Percentiles rank a stretch among this genome's conserved stretches.
Conservation (phyloP, 1,140 invertebrate species). For the Centruroides sculpturatus region DNA sequence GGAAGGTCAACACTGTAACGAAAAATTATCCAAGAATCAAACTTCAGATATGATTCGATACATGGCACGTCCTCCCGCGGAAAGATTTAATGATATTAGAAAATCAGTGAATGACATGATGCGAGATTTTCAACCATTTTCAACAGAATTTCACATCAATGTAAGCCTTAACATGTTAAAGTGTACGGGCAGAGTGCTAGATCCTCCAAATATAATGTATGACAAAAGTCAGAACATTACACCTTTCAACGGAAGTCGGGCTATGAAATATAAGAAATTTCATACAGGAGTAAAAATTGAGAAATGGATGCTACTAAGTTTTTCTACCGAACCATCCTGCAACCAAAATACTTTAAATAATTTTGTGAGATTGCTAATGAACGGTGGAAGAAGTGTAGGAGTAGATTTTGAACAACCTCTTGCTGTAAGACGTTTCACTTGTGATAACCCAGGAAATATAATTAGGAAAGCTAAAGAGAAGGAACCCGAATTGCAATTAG, state of each 20-base stretch:
- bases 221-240: not conserved
- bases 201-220: conserved; percentile 12
- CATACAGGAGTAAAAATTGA: conserved; percentile 31
- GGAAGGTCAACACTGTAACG: conserved; percentile 19
- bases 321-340: conserved; percentile 4
- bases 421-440: not conserved
- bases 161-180: conserved; percentile 8
- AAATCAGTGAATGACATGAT: not conserved
- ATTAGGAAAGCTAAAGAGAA: not conserved
- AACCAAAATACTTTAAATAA: not conserved
- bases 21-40: conserved; percentile 13
- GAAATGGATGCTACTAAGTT: conserved; percentile 18
- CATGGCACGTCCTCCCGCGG: conserved; percentile 20
- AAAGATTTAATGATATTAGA: conserved; percentile 17
- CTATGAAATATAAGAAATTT: conserved; percentile 44
- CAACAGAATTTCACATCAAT: conserved; percentile 21
- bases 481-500: too few relatives aligned
- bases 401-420: not conserved
- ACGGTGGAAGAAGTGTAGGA: not conserved
- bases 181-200: conserved; percentile 16
- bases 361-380: not conserved
- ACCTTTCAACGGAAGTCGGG: conserved; percentile 39
- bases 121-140: conserved; percentile 7
- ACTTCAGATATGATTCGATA: conserved; percentile 19
- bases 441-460: not conserved